Percentiles rank a stretch among this genome's conserved stretches.
Conservation (phyloP, 1,140 invertebrate species). For the Drosophila serrata region DNA sequence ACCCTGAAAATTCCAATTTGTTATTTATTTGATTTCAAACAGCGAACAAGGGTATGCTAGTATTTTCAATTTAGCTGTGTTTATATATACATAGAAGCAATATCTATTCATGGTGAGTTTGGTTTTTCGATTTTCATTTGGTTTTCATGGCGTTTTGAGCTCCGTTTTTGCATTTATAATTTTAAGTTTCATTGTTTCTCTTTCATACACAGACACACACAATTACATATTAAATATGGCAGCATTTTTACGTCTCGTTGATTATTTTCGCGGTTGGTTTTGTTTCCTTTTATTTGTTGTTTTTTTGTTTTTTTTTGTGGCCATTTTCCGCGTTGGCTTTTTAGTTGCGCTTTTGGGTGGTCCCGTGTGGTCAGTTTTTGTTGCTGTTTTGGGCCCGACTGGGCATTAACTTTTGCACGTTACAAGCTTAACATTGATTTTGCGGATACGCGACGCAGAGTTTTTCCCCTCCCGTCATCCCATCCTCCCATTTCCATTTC, state of each 20-base stretch:
- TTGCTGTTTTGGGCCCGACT: constrained; percentile 18
- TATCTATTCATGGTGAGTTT: constrained; percentile 56
- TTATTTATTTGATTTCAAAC: constrained; percentile 2
- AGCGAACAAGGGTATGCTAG: not conserved
- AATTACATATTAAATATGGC: constrained; percentile 63
- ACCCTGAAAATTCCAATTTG: not conserved
- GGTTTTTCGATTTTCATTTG: constrained; percentile 55
- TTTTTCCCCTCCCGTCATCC: not conserved
- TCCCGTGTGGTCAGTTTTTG: constrained; percentile 52
- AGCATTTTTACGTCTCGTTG: constrained; percentile 54
- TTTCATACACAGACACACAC: constrained; percentile 26
- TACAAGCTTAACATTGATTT: constrained; percentile 78
- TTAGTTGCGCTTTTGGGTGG: constrained; percentile 43
- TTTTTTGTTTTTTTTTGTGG: constrained; percentile 12
- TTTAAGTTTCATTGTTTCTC: constrained; percentile 44
- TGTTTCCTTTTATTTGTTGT: not conserved
- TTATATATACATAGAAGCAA: constrained; percentile 36
- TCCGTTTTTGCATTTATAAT: constrained; percentile 72
- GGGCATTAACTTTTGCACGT: constrained; percentile 74
- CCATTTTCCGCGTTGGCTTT: constrained; percentile 56
- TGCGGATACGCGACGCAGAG: constrained; percentile 54
- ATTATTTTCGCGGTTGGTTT: constrained; percentile 55
- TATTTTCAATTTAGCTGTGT: constrained; percentile 4
- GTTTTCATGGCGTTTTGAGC: constrained; percentile 53
- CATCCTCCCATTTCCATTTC: constrained; percentile 4